A percentile compares a stretch with the other conserved stretches of the same genome.
These are phyloP conservation scores for Ormyrus rosae DNA, from an alignment of 2,888 invertebrate genomes.

Conservation along the genomic window DNA sequence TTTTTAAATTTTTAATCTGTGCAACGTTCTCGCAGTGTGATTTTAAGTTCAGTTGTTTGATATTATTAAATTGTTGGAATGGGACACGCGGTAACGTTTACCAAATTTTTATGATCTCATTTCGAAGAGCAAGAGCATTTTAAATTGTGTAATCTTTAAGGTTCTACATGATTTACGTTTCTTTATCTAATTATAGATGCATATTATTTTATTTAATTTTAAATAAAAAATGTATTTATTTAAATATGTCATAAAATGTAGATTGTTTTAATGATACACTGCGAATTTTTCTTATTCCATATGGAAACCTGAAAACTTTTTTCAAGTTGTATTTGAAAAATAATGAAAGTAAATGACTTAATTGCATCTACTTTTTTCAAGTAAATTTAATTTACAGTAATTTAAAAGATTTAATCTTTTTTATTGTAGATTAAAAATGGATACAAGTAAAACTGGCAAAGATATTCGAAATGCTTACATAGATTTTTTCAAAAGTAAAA, in stretches of 20 bases:
- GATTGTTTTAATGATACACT: conserved; percentile 27
- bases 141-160: too few species aligned
- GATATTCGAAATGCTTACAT: conserved; percentile 91
- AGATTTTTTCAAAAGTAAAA: conserved; percentile 91
- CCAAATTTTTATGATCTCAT: background rate
- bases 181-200: too few species aligned
- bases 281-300: conserved; percentile 17
- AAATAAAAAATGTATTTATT: background rate
- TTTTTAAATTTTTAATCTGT: background rate
- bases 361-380: background rate
- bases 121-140: too few species aligned
- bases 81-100: conserved; percentile 23
- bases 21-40: background rate
- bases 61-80: background rate
- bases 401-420: conserved; percentile 3
- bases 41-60: background rate
- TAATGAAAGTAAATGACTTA: background rate
- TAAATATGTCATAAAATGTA: background rate
- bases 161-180: background rate
- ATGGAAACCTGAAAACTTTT: conserved; percentile 26
- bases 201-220: background rate
- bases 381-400: too few species aligned
- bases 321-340: background rate
- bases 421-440: conserved; percentile 74
- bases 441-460: conserved; percentile 82